Percentiles rank a stretch among this genome's conserved stretches.
These are phyloP conservation scores for Premnoplex brunnescens DNA, from an alignment of 2,797 vertebrate species.

Conservation along the genomic window DNA sequence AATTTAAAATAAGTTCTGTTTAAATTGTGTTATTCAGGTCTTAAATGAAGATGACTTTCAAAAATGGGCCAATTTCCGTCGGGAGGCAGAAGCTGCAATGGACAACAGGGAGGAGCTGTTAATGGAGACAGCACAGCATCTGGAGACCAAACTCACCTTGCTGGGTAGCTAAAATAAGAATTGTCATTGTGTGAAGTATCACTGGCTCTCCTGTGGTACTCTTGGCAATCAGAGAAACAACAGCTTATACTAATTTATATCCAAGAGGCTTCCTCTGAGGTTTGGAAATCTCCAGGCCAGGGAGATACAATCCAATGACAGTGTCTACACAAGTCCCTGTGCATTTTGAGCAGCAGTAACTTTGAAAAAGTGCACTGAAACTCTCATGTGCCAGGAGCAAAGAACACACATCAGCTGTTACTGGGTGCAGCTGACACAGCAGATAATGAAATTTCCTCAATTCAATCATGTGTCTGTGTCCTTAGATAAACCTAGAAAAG, in stretches of 20 bases:
- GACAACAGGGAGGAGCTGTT: conserved; percentile 88
- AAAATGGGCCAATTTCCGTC: conserved; percentile 84
- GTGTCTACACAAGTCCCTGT: neutral
- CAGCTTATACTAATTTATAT: conserved; percentile 16
- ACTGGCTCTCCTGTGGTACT: neutral
- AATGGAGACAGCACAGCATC: conserved; percentile 81
- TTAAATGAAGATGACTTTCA: conserved; percentile 83
- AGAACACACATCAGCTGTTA: neutral
- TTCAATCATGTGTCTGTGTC: neutral
- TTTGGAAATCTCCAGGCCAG: neutral
- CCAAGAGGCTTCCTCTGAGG: neutral
- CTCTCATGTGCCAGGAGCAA: neutral
- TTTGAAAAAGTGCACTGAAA: neutral
- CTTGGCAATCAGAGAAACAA: conserved; percentile 20
- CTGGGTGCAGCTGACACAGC: neutral
- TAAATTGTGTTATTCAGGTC: conserved; percentile 74
- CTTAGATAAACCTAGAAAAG: neutral
- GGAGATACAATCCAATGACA: neutral
- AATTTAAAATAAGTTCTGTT: conserved; percentile 3
- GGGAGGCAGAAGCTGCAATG: conserved; percentile 84
- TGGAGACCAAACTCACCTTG: conserved; percentile 90
- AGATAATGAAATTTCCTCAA: neutral
- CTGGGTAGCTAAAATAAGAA: conserved; percentile 82
- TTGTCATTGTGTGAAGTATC: neutral
- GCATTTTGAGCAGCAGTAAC: neutral